Percentiles rank a stretch among this genome's conserved stretches.
phyloP scores from a whole-genome alignment of 2,797 vertebrate genomes.

The Benthosema pterotum region DNA sequence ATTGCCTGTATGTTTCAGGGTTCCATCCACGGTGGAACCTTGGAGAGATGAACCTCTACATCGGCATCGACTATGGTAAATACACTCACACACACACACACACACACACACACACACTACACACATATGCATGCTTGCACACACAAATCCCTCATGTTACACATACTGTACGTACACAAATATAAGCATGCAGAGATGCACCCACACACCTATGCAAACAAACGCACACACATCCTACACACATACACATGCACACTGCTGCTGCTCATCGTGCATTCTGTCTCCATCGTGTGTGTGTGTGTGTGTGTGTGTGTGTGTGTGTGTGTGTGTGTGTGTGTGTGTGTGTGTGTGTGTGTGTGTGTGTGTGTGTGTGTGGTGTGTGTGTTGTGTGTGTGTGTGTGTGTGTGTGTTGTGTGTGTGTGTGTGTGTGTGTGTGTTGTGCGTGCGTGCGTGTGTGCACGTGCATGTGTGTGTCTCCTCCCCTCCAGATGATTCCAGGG shows the following conservation, averaged over 20 bases:
- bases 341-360: no score
- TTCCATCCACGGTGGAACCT: slow-evolving; percentile 91
- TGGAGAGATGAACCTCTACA: slow-evolving; percentile 89
- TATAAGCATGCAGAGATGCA: neutral
- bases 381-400: no score
- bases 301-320: no score
- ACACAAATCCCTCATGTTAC: slow-evolving; percentile 78
- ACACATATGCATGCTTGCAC: slow-evolving; percentile 9
- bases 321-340: no score
- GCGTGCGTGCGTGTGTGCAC: neutral
- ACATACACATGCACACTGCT: neutral
- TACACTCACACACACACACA: slow-evolving; percentile 13
- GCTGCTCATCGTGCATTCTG: slow-evolving; percentile 59
- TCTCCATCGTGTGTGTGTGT: no score
- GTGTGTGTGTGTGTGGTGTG: no score
- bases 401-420: no score
- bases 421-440: slow-evolving; percentile 19
- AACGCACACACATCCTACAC: slow-evolving; percentile 31
- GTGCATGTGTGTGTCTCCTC: slow-evolving; percentile 48
- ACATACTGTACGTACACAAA: slow-evolving; percentile 1
- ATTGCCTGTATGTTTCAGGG: slow-evolving; percentile 70
- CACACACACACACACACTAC: slow-evolving; percentile 1
- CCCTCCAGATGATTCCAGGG: slow-evolving; percentile 86
- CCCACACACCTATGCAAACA: slow-evolving; percentile 59
- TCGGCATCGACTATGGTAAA: slow-evolving; percentile 91